phyloP scores from a whole-genome alignment of 2,797 vertebrate species.

The Spheniscus humboldti region DNA sequence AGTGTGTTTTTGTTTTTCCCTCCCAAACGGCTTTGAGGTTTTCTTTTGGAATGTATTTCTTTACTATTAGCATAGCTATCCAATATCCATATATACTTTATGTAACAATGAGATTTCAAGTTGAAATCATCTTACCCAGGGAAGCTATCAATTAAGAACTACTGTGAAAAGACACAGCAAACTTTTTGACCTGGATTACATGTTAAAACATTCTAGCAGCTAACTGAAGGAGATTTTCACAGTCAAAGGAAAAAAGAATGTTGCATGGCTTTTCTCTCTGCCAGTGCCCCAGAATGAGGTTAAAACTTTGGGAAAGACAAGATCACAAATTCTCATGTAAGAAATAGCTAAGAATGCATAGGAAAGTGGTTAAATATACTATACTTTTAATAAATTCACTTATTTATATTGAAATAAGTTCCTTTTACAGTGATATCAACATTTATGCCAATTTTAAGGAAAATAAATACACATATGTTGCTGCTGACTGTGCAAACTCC shows the following conservation, averaged over 20 bases:
- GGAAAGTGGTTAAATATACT: background rate
- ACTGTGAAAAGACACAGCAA: background rate
- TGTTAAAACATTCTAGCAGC: background rate
- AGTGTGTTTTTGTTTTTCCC: background rate
- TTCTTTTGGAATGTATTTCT: background rate
- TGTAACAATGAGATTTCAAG: background rate
- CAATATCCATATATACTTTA: background rate
- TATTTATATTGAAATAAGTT: background rate
- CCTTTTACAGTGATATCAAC: background rate
- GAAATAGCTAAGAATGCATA: background rate
- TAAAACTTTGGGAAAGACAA: background rate
- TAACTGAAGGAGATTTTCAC: background rate
- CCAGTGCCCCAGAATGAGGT: background rate
- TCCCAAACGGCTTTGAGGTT: background rate
- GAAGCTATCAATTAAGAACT: background rate
- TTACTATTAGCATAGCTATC: background rate
- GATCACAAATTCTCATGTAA: background rate
- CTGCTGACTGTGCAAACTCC: background rate
- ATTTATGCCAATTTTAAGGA: background rate
- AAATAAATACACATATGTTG: background rate
- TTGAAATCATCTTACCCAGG: background rate
- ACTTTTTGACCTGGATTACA: background rate
- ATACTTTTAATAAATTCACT: background rate
- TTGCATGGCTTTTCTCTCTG: background rate
- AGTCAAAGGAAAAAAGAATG: background rate